phyloP scores from a whole-genome alignment of 1,140 invertebrate genomes.

The Drosophila gunungcola region DNA sequence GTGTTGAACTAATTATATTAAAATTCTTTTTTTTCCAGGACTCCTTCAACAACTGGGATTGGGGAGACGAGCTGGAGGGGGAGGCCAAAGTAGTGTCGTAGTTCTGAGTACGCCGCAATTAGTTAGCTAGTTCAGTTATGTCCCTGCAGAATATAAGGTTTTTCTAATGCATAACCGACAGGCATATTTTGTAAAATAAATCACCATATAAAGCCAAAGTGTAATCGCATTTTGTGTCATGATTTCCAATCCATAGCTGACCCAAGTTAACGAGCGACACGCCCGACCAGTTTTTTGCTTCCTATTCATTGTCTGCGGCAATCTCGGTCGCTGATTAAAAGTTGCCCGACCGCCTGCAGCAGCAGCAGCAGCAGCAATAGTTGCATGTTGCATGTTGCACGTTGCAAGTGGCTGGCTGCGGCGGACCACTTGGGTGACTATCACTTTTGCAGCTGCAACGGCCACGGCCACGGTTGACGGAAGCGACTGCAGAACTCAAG shows the following conservation, averaged over 20 bases:
- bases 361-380: conserved; percentile 10
- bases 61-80: conserved; percentile 60
- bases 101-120: conserved; percentile 36
- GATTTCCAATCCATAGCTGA: conserved; percentile 17
- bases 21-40: conserved; percentile 41
- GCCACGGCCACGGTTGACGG: conserved; percentile 62
- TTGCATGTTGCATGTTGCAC: conserved; percentile 13
- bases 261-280: conserved; percentile 25
- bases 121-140: conserved; percentile 54
- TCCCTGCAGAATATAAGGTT: conserved; percentile 48
- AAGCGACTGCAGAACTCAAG: conserved; percentile 71
- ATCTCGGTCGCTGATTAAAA: conserved; percentile 56
- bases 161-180: conserved; percentile 40
- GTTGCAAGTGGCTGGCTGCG: conserved; percentile 2
- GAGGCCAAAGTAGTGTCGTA: conserved; percentile 28
- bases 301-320: conserved; percentile 39
- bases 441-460: conserved; percentile 42
- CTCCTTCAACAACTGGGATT: conserved; percentile 74
- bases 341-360: conserved; percentile 65
- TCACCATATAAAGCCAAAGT: conserved; percentile 34
- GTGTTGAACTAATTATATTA: too few species aligned
- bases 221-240: conserved; percentile 2
- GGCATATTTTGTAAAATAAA: conserved; percentile 72
- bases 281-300: conserved; percentile 60
- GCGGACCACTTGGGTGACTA: conserved; percentile 31